phyloP scores from a whole-genome alignment of 2,888 invertebrate species.

The Tachina fera region DNA sequence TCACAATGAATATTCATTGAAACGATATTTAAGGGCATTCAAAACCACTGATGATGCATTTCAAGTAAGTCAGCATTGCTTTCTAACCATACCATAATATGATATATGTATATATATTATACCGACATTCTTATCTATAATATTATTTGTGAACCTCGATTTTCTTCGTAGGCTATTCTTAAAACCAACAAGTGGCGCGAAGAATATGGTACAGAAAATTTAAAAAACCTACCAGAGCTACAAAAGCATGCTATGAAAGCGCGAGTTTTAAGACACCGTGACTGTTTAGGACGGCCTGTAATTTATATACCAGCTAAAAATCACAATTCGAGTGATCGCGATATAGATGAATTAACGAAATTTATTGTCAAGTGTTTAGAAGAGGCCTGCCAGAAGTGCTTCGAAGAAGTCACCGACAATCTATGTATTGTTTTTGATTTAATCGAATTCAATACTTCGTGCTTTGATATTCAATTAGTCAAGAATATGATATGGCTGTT shows the following conservation, averaged over 20 bases:
- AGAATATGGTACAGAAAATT: conserved; percentile 87
- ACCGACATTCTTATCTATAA: neutral
- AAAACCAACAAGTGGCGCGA: conserved; percentile 92
- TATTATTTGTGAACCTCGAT: conserved; percentile 73
- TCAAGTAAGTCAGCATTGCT: conserved; percentile 84
- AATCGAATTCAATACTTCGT: conserved; percentile 88
- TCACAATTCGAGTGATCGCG: conserved; percentile 87
- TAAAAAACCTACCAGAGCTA: conserved; percentile 83
- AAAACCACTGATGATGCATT: conserved; percentile 89
- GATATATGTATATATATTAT: neutral
- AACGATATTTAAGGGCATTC: conserved; percentile 89
- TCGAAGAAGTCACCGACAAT: conserved; percentile 91
- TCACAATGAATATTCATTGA: conserved; percentile 89
- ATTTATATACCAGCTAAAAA: conserved; percentile 91
- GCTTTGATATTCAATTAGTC: conserved; percentile 92
- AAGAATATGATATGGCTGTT: conserved; percentile 91
- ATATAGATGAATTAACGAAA: conserved; percentile 90
- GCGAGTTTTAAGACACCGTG: conserved; percentile 88
- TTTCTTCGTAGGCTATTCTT: conserved; percentile 86
- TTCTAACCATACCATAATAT: neutral
- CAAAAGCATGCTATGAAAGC: conserved; percentile 87
- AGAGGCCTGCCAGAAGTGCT: conserved; percentile 89
- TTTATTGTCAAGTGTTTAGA: conserved; percentile 91
- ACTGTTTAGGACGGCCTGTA: conserved; percentile 89
- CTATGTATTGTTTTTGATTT: conserved; percentile 91